Percentiles rank a stretch among this genome's conserved stretches.
phyloP scores from a whole-genome alignment of 1,140 invertebrate species.

The Lanistes nyassanus region DNA sequence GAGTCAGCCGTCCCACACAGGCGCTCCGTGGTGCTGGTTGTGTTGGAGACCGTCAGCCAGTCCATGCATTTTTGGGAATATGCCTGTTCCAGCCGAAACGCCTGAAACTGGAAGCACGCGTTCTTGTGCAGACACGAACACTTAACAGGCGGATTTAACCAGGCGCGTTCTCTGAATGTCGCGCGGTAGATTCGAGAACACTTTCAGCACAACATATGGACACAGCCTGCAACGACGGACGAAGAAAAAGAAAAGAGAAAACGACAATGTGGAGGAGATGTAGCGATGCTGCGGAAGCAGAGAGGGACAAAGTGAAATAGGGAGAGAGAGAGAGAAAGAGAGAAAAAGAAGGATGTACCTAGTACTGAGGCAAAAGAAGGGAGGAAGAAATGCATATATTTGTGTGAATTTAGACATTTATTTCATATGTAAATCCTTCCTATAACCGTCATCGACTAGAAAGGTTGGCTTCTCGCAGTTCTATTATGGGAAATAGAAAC shows the following conservation, averaged over 20 bases:
- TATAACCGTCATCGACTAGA: no score
- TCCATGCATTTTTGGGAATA: constrained; percentile 21
- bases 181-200: no score
- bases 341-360: no score
- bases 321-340: background rate
- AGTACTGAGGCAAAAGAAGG: background rate
- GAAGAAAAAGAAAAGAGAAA: background rate
- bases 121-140: background rate
- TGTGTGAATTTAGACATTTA: background rate
- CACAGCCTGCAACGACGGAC: background rate
- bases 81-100: constrained; percentile 14
- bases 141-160: no score
- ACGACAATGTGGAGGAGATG: no score
- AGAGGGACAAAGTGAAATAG: background rate
- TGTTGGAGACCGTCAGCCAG: constrained; percentile 8
- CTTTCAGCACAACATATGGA: background rate
- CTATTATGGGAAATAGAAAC: background rate
- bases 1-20: constrained; percentile 18
- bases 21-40: background rate
- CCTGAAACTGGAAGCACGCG: constrained; percentile 22
- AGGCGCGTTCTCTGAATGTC: background rate
- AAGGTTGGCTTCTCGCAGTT: no score
- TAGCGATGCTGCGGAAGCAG: background rate
- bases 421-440: background rate
- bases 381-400: background rate